Evolutionary conservation across 2,797 vertebrate genomes (phyloP), one percentile per base, ranked within the genome.

Genomic region (Lacerta bilineata): DNA sequence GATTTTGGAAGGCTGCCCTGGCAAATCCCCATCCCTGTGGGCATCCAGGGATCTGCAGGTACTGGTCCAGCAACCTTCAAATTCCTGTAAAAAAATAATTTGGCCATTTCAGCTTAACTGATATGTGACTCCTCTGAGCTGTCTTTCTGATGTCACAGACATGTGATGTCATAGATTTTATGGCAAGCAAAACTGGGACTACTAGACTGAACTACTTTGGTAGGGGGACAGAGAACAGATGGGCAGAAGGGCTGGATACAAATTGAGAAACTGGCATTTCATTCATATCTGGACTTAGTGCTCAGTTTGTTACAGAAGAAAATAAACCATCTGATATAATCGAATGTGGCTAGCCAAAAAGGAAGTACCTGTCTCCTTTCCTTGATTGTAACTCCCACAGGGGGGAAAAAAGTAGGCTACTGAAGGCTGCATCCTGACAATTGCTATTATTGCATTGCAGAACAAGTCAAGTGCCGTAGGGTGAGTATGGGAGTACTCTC

Each of bases 91-190:
- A 74, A 84, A 79, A 84, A 64, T 69, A 55, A 72, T 64, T 43
- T 88, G 82, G 46, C 75, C 82, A 43, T 72, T 84, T 59, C 74
- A 78, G 33, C 33, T 78, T 59, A 76, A 29, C 36, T 84, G 25
- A 33, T 20, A 43, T 8, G 33, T 43, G 66, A 78, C 76, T 33
- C 43, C 76, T 43, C 43, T 78, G 36, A 74, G 86, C 15, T 88
- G 41, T 83, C 87, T 84, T 88, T 84, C 87, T 88, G 87, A 88
- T 88, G 87, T 88, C 87, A 88, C 66, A 84, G 76, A 88, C 66
- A 61, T 78, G 46, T 84, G 87, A 77, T 78, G 87, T 59, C 75
- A 81, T 7, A 43, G 46, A 66, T 18, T 36, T 76, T 29, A 41
- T 43, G 33, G 18, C 46, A 61, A 39, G 43, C 74, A 69, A 79